Base-by-base conservation (phyloP, 1,140 invertebrate species). In the Bombus superbus region DNA sequence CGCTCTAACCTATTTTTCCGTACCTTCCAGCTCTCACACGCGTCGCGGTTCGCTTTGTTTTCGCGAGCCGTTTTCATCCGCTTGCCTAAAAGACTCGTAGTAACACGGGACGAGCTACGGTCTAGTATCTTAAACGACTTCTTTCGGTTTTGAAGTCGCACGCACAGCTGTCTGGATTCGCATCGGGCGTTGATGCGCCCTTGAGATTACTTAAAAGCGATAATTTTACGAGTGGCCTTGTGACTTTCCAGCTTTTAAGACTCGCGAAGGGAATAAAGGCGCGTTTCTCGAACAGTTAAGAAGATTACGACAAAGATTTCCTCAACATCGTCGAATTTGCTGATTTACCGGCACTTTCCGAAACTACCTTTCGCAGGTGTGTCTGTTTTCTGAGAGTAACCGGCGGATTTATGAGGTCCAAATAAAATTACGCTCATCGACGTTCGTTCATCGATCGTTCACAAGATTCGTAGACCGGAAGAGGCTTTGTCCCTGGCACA, bases 401-500 rank as follows among this genome's bases (percentile, higher is more conserved):
- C 18, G 5, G 40, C 15, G 10, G 64, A 64, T 80, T 85, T 80
- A 72, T 68, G 40, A 47, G 32, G 32, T 6, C 25, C 10, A 42
- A 69, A n/a, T 66, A 59, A 53, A 79, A 47, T 87, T 79, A 74
- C 44, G 68, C 35, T 47, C 44, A 38, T 78, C 35, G 42, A 77
- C 3, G 35, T 10, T 22, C 28, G 62, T 82, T 32, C 71, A 22
- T 25, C 71, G 44, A 83, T 47, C 44, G 38, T 38, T 35, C 18
- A 35, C 13, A 10, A 44, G 82, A 86, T 86, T 78, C 83, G 83
- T 32, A 53, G 74, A 68, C 82, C 81, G 86, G 86, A 87, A 87
- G 59, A 22, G 68, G 53, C 66, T 80, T 80, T 85, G 76, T 32
- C 73, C 28, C 18, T 42, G 40, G 13, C 32, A 40, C 44, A 47